Conservation (phyloP, 2,113 vertebrate species). For the Notothenia coriiceps region DNA sequence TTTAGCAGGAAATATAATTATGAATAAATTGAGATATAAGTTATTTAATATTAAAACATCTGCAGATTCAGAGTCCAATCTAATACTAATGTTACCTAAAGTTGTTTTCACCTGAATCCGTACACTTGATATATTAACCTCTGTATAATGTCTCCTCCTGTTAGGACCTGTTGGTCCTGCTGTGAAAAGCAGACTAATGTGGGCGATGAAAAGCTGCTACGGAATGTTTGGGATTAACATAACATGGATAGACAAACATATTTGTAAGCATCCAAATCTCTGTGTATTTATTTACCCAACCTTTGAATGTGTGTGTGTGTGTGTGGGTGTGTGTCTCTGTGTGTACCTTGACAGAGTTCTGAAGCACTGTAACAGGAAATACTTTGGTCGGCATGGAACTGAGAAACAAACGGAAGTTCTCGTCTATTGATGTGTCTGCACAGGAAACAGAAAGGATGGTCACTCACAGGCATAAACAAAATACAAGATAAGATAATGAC, state of each 20-base stretch:
- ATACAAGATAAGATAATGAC: neutral
- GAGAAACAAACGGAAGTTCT: conserved; percentile 88
- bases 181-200: neutral
- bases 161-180: neutral
- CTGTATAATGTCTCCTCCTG: neutral
- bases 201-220: conserved; percentile 4
- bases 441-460: conserved; percentile 33
- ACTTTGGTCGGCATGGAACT: conserved; percentile 89
- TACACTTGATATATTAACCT: too few species aligned
- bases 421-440: conserved; percentile 82
- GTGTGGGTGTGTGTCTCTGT: conserved; percentile 9
- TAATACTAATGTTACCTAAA: too few species aligned
- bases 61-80: neutral
- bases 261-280: neutral
- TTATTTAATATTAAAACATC: too few species aligned
- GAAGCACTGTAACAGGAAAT: conserved; percentile 89
- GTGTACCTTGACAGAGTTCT: conserved; percentile 89
- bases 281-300: neutral
- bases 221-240: neutral
- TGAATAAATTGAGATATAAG: too few species aligned
- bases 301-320: too few species aligned
- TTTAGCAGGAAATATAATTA: too few species aligned
- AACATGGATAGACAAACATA: neutral
- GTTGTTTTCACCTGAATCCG: too few species aligned
- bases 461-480: conserved; percentile 4